phyloP scores from a whole-genome alignment of 1,140 invertebrate genomes.

The Stegodyphus mimosarum region DNA sequence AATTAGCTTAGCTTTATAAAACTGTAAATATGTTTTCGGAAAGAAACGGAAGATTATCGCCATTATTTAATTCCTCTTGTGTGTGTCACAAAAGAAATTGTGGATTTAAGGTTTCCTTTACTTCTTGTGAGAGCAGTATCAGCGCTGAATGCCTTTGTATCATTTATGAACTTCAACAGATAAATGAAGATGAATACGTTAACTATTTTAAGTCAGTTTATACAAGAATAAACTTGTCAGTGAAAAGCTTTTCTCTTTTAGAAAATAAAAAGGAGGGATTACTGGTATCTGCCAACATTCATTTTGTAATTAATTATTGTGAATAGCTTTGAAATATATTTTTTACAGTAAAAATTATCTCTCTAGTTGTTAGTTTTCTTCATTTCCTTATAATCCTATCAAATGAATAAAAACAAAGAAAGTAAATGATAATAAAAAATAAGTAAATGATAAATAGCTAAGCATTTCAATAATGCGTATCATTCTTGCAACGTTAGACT shows the following conservation, averaged over 20 bases:
- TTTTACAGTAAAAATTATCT: background rate
- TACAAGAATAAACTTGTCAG: too few species aligned
- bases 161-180: slow-evolving; percentile 47
- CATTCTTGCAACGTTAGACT: too few species aligned
- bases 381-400: background rate
- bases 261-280: too few species aligned
- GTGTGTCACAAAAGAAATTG: slow-evolving; percentile 27
- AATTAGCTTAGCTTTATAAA: slow-evolving; percentile 59
- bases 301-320: background rate
- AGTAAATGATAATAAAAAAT: too few species aligned
- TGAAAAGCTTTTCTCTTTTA: too few species aligned
- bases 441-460: too few species aligned
- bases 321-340: background rate
- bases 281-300: too few species aligned
- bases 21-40: slow-evolving; percentile 53
- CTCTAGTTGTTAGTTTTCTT: background rate
- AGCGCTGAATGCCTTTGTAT: slow-evolving; percentile 32
- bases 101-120: slow-evolving; percentile 41
- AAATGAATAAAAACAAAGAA: background rate
- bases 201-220: too few species aligned
- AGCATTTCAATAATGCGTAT: too few species aligned
- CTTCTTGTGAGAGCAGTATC: slow-evolving; percentile 7
- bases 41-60: slow-evolving; percentile 45
- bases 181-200: background rate
- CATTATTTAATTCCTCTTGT: slow-evolving; percentile 59